phyloP scores from a whole-genome alignment of 2,888 invertebrate species.

The Salpingus planirostris region DNA sequence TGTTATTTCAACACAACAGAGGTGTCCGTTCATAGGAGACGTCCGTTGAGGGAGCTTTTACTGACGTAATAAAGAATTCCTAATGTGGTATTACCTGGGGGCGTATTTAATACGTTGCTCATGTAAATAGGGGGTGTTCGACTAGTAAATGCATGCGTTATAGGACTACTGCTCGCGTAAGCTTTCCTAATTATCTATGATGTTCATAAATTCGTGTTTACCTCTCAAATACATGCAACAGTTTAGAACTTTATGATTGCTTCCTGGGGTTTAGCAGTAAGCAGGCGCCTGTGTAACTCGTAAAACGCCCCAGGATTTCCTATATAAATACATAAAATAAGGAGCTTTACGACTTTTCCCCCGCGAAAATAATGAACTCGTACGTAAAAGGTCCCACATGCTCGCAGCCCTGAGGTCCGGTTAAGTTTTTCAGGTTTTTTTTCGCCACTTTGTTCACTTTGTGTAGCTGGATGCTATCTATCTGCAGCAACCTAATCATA shows the following conservation, averaged over 20 bases:
- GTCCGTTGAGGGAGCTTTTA: too few relatives aligned
- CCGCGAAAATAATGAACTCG: too few relatives aligned
- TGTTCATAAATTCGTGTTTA: constrained; percentile 14
- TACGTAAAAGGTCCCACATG: too few relatives aligned
- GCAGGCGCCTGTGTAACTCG: constrained; percentile 12
- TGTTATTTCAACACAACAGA: too few relatives aligned
- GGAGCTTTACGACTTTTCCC: constrained; percentile 9
- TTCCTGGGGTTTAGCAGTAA: constrained; percentile 12
- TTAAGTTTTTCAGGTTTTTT: too few relatives aligned
- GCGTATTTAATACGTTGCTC: too few relatives aligned
- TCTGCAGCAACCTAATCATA: constrained; percentile 2
- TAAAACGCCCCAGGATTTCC: constrained; percentile 12
- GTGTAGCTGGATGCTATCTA: too few relatives aligned
- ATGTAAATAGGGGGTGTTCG: constrained; percentile 10
- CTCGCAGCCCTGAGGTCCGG: too few relatives aligned
- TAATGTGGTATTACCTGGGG: too few relatives aligned
- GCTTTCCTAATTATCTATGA: constrained; percentile 13
- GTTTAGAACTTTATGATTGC: constrained; percentile 16
- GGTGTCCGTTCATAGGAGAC: too few relatives aligned
- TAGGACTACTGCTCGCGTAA: constrained; percentile 5
- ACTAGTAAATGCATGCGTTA: constrained; percentile 8
- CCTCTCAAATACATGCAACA: constrained; percentile 16
- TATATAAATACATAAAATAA: constrained; percentile 14
- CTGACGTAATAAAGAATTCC: too few relatives aligned
- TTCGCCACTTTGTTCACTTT: too few relatives aligned